Evolutionary conservation across 2,113 vertebrate genomes (phyloP).

Genomic region (Paradoxurus hermaphroditus): DNA sequence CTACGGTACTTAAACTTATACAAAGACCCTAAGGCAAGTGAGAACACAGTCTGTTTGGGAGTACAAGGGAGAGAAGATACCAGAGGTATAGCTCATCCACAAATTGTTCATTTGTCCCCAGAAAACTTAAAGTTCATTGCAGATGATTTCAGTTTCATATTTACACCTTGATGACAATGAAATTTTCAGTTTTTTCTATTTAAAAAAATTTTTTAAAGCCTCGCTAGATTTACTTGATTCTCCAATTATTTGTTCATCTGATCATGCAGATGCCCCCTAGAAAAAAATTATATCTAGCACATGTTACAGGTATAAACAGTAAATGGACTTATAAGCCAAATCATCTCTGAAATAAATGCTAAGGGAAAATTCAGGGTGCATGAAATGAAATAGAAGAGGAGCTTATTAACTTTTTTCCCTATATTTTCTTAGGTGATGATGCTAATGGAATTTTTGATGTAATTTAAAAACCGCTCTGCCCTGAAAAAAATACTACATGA

Average conservation of each 20-base stretch:
- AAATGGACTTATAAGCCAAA: not conserved
- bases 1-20: no score
- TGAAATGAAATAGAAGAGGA: not conserved
- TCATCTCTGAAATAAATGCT: not conserved
- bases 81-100: not conserved
- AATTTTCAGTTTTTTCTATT: not conserved
- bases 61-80: not conserved
- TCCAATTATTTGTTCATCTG: not conserved
- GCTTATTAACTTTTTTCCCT: not conserved
- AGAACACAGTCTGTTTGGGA: not conserved
- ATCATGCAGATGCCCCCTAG: not conserved
- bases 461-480: not conserved
- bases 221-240: not conserved
- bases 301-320: not conserved
- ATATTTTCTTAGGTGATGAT: conserved; percentile 27
- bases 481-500: not conserved
- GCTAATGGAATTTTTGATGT: not conserved
- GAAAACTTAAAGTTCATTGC: not conserved
- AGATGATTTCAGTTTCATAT: not conserved
- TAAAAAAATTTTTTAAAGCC: not conserved
- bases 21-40: not conserved
- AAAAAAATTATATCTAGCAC: not conserved
- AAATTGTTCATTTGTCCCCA: not conserved
- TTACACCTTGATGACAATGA: not conserved
- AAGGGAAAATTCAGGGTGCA: not conserved